phyloP scores from a whole-genome alignment of 2,888 invertebrate genomes.

The Drosophila picticornis region DNA sequence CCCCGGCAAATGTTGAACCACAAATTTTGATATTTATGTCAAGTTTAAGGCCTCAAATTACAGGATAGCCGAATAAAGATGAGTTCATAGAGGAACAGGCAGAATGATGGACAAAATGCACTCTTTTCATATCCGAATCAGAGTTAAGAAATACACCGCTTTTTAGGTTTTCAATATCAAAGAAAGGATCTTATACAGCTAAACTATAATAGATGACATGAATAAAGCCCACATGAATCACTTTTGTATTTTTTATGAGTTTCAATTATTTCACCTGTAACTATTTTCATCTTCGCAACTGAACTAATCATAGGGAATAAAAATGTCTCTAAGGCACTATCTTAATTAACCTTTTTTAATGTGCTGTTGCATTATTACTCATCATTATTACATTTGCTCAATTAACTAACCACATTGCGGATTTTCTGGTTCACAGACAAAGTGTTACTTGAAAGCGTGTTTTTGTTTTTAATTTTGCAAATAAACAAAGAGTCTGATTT shows the following conservation, averaged over 20 bases:
- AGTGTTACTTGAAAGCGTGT: not conserved
- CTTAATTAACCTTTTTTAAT: not conserved
- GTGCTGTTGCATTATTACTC: not conserved
- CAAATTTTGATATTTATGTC: not conserved
- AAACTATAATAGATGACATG: not conserved
- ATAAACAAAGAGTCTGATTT: not conserved
- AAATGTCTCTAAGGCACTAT: not conserved
- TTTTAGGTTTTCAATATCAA: not conserved
- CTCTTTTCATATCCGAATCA: not conserved
- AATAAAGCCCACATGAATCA: not conserved
- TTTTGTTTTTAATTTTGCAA: not conserved
- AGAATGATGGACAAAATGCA: not conserved
- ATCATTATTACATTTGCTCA: not conserved
- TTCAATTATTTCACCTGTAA: not conserved
- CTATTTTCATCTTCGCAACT: not conserved
- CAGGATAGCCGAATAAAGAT: not conserved
- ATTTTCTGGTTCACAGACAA: not conserved
- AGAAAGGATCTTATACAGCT: not conserved
- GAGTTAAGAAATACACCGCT: not conserved
- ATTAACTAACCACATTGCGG: not conserved
- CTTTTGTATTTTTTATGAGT: not conserved
- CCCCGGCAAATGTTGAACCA: rapidly evolving
- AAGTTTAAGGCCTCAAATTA: not conserved
- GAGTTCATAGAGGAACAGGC: not conserved
- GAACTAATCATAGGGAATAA: not conserved